These are phyloP conservation scores for Liasis olivaceus DNA, from an alignment of 2,797 vertebrate species.

Conservation along the genomic window DNA sequence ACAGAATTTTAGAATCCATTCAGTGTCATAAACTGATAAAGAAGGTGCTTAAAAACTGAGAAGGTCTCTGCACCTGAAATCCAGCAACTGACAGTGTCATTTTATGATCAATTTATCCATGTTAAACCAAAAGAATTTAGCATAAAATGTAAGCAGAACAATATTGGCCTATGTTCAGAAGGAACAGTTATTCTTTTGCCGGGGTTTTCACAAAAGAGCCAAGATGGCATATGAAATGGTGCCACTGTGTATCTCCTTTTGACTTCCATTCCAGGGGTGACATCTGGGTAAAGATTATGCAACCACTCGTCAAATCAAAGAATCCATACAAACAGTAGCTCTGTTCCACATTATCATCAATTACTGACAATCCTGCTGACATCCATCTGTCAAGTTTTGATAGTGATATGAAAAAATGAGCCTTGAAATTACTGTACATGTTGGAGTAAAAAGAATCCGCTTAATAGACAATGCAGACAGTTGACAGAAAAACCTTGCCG, in stretches of 20 bases:
- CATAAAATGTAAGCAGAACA: not conserved
- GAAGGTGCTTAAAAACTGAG: not conserved
- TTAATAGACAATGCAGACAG: not conserved
- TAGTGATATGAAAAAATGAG: conserved; percentile 10
- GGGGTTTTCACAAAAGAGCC: not conserved
- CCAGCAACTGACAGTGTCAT: not conserved
- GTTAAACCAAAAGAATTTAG: conserved; percentile 20
- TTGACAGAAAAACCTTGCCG: not conserved
- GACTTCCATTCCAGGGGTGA: not conserved
- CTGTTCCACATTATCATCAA: not conserved
- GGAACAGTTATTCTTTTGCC: conserved; percentile 11
- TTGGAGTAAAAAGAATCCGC: not conserved
- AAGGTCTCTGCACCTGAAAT: not conserved
- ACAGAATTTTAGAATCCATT: not conserved
- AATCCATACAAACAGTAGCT: conserved; percentile 42
- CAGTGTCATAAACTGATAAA: not conserved
- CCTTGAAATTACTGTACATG: conserved; percentile 27
- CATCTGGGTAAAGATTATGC: conserved; percentile 37
- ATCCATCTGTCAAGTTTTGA: conserved; percentile 34
- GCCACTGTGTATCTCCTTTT: conserved; percentile 6
- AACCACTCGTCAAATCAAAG: conserved; percentile 34
- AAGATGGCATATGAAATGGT: not conserved
- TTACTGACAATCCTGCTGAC: conserved; percentile 18
- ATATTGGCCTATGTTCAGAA: not conserved
- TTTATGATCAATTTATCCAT: not conserved